Percentiles rank a stretch among this genome's conserved stretches.
Evolutionary conservation across 1,140 invertebrate genomes (phyloP).

Genomic region (Nautilus pompilius): DNA sequence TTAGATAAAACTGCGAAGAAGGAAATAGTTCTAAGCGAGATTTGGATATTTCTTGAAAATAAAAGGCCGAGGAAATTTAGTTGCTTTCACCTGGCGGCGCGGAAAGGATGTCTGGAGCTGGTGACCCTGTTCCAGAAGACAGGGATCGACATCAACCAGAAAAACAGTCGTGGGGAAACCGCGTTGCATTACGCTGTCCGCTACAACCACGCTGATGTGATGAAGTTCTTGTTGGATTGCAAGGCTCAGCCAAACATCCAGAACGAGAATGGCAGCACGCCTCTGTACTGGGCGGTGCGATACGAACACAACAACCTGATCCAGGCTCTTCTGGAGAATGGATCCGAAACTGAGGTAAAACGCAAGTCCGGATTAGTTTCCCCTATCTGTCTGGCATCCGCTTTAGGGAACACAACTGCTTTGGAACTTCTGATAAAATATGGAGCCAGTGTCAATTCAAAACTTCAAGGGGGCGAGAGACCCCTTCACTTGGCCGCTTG

Average conservation of each 20-base stretch:
- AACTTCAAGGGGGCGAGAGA: conserved; percentile 38
- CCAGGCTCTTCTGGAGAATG: no score
- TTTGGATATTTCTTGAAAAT: no score
- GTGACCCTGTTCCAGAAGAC: conserved; percentile 18
- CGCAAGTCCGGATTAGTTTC: conserved; percentile 42
- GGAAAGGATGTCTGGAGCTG: no score
- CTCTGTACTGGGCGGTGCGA: no score
- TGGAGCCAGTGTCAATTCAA: conserved; percentile 38
- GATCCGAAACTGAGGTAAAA: conserved; percentile 33
- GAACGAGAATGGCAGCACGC: no score
- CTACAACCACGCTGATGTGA: conserved; percentile 35
- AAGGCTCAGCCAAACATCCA: no score
- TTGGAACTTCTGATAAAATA: conserved; percentile 32
- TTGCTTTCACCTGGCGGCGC: no score
- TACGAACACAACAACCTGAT: no score
- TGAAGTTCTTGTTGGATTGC: conserved; percentile 30
- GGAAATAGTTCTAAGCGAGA: no score
- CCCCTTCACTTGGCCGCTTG: conserved; percentile 43
- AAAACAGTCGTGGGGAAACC: conserved; percentile 51
- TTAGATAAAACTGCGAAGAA: no score
- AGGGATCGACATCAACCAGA: conserved; percentile 29
- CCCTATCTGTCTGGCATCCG: conserved; percentile 41
- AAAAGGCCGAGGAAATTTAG: no score
- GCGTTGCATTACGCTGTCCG: conserved; percentile 51
- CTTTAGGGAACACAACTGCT: conserved; percentile 36